phyloP scores from a whole-genome alignment of 2,113 vertebrate genomes.

The Chaenocephalus aceratus region DNA sequence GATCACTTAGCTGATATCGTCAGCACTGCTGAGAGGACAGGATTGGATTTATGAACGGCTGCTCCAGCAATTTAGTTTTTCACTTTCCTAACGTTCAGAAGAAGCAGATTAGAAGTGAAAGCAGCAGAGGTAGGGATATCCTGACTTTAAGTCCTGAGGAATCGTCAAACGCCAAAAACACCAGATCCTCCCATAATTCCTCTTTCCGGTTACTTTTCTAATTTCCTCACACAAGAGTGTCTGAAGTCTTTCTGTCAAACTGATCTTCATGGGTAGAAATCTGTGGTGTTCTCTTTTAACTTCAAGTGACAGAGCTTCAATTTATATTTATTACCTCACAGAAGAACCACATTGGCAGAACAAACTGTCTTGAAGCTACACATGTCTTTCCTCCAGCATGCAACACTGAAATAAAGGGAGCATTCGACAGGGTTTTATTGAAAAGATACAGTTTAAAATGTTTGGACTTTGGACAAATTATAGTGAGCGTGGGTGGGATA shows the following conservation, averaged over 20 bases:
- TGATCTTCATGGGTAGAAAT: too few relatives aligned
- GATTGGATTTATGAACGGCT: constrained; percentile 3
- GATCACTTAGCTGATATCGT: neutral
- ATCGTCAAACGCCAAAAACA: neutral
- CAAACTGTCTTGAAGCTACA: neutral
- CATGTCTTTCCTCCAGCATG: neutral
- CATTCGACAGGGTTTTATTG: neutral
- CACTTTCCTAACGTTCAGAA: neutral
- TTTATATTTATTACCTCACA: neutral
- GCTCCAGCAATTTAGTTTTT: neutral
- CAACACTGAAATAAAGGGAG: neutral
- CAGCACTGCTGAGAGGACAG: neutral
- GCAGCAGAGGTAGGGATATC: neutral
- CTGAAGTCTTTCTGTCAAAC: neutral
- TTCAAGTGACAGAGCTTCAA: neutral
- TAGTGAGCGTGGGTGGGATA: neutral
- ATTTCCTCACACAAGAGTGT: too few relatives aligned
- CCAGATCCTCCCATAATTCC: neutral
- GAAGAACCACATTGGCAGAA: neutral
- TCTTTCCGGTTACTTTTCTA: neutral
- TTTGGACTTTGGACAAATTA: neutral
- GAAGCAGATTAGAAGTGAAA: neutral
- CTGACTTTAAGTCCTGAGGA: neutral
- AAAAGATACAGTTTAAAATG: neutral
- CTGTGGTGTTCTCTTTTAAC: neutral